These are phyloP conservation scores for Naso thynnoides DNA, from an alignment of 2,797 vertebrate genomes.

Conservation along the genomic window DNA sequence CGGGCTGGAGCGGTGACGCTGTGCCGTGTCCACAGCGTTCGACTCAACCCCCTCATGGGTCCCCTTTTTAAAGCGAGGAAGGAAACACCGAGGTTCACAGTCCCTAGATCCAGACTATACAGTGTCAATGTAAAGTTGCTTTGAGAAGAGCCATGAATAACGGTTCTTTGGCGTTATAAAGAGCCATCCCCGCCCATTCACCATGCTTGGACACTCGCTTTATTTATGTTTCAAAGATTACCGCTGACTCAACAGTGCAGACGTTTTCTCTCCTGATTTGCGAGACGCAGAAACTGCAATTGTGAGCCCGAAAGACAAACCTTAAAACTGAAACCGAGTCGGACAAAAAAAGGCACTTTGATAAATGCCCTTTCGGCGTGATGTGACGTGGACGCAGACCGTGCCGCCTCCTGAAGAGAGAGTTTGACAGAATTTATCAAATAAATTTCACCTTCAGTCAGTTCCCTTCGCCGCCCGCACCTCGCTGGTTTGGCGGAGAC, in stretches of 20 bases:
- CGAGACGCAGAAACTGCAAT: slow-evolving; percentile 24
- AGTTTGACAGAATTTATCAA: slow-evolving; percentile 52
- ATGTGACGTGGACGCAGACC: not conserved
- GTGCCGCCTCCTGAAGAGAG: slow-evolving; percentile 14
- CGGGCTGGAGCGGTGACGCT: slow-evolving; percentile 75
- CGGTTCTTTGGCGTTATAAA: slow-evolving; percentile 66
- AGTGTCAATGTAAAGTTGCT: slow-evolving; percentile 81
- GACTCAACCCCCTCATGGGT: slow-evolving; percentile 67
- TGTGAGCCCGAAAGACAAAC: slow-evolving; percentile 8
- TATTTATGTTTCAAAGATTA: slow-evolving; percentile 76
- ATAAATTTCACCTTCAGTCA: slow-evolving; percentile 50
- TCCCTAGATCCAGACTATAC: slow-evolving; percentile 92
- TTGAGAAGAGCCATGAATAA: slow-evolving; percentile 72
- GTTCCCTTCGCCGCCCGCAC: slow-evolving; percentile 44
- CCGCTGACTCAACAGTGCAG: slow-evolving; percentile 60
- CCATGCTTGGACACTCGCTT: slow-evolving; percentile 63
- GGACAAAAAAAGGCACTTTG: not conserved
- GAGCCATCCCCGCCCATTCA: slow-evolving; percentile 64
- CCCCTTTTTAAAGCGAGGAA: slow-evolving; percentile 74
- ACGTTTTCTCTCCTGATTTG: slow-evolving; percentile 41
- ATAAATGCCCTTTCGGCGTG: slow-evolving; percentile 1
- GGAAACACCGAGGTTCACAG: slow-evolving; percentile 84
- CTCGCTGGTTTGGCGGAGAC: slow-evolving; percentile 67
- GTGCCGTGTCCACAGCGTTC: slow-evolving; percentile 75
- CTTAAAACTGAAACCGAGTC: slow-evolving; percentile 10